These are phyloP conservation scores for Mellilla xanthometata DNA, from an alignment of 2,888 invertebrate species.

Conservation along the genomic window DNA sequence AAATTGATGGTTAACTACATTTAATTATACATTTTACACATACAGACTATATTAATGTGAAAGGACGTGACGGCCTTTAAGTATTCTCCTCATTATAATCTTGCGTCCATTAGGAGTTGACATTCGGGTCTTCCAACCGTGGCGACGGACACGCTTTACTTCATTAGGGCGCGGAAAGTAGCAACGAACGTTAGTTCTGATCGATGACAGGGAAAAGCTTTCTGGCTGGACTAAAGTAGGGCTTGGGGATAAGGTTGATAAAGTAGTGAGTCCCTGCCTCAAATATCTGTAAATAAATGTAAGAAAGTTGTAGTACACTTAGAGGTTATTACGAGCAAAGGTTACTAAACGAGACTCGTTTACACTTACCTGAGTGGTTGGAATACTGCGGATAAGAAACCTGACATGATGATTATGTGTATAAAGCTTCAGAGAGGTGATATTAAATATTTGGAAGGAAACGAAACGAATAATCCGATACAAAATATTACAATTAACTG, in stretches of 20 bases:
- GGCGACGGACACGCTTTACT: slow-evolving; percentile 85
- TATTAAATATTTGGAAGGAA: too few species aligned
- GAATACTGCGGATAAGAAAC: slow-evolving; percentile 53
- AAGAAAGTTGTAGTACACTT: too few species aligned
- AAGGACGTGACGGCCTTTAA: slow-evolving; percentile 88
- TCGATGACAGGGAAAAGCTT: slow-evolving; percentile 49
- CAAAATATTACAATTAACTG: too few species aligned
- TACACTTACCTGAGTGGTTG: slow-evolving; percentile 55
- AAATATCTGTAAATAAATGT: slow-evolving; percentile 55
- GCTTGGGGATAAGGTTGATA: slow-evolving; percentile 39
- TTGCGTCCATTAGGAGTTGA: slow-evolving; percentile 86
- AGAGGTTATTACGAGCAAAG: too few species aligned
- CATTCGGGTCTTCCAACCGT: slow-evolving; percentile 88
- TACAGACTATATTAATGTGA: slow-evolving; percentile 80
- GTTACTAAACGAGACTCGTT: too few species aligned
- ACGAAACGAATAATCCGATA: too few species aligned
- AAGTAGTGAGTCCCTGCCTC: slow-evolving; percentile 48
- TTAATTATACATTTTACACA: not conserved
- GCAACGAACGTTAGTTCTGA: slow-evolving; percentile 81
- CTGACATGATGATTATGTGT: slow-evolving; percentile 40
- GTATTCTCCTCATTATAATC: slow-evolving; percentile 88
- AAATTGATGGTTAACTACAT: not conserved
- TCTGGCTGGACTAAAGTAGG: slow-evolving; percentile 57
- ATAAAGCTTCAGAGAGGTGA: too few species aligned
- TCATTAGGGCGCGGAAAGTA: slow-evolving; percentile 91